These are phyloP conservation scores for Pseudomyrmex sp. DNA, from an alignment of 1,140 invertebrate species.

Conservation along the genomic window DNA sequence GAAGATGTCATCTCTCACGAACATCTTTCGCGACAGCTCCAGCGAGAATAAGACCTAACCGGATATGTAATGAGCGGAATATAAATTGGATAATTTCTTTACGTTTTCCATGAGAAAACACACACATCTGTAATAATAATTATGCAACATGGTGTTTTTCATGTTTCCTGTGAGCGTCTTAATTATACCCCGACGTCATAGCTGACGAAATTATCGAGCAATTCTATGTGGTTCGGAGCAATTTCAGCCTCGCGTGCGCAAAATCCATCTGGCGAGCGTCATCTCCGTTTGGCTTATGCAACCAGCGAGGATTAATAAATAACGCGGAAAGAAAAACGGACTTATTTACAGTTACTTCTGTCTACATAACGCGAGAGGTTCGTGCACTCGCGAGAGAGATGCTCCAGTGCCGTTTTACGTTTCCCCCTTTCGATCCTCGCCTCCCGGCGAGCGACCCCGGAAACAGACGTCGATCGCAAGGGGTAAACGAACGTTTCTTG, in stretches of 20 bases:
- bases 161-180: too few species aligned
- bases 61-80: too few species aligned
- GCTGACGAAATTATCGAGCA: neutral
- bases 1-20: too few species aligned
- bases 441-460: neutral
- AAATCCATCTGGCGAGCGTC: neutral
- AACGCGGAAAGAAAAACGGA: conserved; percentile 5
- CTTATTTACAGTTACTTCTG: conserved; percentile 36
- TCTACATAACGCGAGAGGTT: neutral
- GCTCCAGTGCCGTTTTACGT: conserved; percentile 26
- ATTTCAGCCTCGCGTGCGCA: neutral
- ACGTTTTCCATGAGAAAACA: too few species aligned
- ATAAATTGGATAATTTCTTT: too few species aligned
- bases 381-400: conserved; percentile 12
- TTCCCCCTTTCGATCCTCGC: neutral
- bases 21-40: too few species aligned
- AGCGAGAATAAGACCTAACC: too few species aligned
- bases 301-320: conserved; percentile 29
- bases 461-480: conserved; percentile 33
- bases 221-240: neutral
- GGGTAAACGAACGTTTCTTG: conserved; percentile 36
- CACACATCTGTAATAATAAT: too few species aligned
- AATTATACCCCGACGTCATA: too few species aligned
- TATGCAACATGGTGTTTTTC: too few species aligned
- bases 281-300: neutral